These are phyloP conservation scores for Drosophila simulans DNA, from an alignment of 1,140 invertebrate species.

Conservation along the genomic window DNA sequence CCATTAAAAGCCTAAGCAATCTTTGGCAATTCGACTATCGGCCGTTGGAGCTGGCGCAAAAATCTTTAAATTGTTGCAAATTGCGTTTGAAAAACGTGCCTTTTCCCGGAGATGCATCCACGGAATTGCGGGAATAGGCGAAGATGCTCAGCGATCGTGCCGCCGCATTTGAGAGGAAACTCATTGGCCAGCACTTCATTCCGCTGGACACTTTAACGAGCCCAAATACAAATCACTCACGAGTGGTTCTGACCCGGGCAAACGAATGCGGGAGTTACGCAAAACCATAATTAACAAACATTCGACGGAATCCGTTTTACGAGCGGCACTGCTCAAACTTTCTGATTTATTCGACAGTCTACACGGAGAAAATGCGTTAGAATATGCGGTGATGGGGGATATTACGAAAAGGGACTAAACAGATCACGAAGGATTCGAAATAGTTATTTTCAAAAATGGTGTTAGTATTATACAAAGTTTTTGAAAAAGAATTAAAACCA, in stretches of 20 bases:
- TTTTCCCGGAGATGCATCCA: constrained; percentile 57
- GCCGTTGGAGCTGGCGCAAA: constrained; percentile 73
- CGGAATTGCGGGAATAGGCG: constrained; percentile 13
- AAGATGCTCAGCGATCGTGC: constrained; percentile 66
- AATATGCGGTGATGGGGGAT: neutral
- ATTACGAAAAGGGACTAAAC: too few relatives aligned
- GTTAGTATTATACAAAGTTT: too few relatives aligned
- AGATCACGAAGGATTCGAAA: too few relatives aligned
- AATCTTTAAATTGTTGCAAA: constrained; percentile 83
- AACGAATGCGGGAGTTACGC: constrained; percentile 66
- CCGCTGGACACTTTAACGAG: constrained; percentile 76
- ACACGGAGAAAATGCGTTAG: neutral
- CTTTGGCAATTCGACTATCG: constrained; percentile 51
- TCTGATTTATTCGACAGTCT: constrained; percentile 63
- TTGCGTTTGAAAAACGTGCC: constrained; percentile 77
- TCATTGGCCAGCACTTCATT: constrained; percentile 60
- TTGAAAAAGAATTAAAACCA: neutral
- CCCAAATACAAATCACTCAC: constrained; percentile 78
- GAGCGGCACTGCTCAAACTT: constrained; percentile 42
- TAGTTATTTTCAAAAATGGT: too few relatives aligned
- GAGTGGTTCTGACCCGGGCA: constrained; percentile 50
- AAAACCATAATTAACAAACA: constrained; percentile 82
- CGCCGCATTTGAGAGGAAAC: constrained; percentile 69
- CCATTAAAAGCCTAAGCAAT: constrained; percentile 58
- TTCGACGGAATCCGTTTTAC: constrained; percentile 74